A percentile compares a stretch with the other conserved stretches of the same genome.
Evolutionary conservation across 1,140 invertebrate species (phyloP).

Genomic region (Orchesella cincta): DNA sequence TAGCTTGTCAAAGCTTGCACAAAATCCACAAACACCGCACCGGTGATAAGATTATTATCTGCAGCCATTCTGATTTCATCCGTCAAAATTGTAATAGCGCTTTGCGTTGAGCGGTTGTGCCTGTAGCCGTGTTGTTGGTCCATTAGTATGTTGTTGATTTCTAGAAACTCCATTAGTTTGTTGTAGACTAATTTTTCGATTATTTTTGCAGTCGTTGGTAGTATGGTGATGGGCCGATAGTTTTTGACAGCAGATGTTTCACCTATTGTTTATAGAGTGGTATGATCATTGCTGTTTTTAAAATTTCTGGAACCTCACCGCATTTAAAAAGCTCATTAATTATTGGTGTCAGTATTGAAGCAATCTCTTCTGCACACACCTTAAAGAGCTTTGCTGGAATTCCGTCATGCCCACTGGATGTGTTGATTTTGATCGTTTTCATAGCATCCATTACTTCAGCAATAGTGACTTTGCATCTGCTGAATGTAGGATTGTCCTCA

Average conservation of each 20-base stretch:
- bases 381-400: neutral
- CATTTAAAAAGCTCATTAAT: neutral
- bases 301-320: neutral
- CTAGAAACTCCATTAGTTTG: neutral
- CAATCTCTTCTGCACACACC: neutral
- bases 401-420: neutral
- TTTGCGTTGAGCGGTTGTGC: conserved; percentile 3
- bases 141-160: neutral
- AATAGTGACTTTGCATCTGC: neutral
- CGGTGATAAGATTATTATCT: too few relatives aligned
- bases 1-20: too few relatives aligned
- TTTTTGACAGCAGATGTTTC: neutral
- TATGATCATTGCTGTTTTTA: neutral
- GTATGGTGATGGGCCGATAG: neutral
- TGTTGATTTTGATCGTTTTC: neutral
- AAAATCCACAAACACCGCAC: too few relatives aligned
- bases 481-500: too few relatives aligned
- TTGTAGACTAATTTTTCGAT: neutral
- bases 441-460: neutral
- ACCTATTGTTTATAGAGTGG: neutral
- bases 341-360: neutral
- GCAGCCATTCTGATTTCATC: neutral
- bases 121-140: conserved; percentile 14
- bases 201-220: neutral
- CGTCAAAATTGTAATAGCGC: neutral